Conservation (phyloP, 1,140 invertebrate genomes). For the Trichomalopsis sarcophagae region DNA sequence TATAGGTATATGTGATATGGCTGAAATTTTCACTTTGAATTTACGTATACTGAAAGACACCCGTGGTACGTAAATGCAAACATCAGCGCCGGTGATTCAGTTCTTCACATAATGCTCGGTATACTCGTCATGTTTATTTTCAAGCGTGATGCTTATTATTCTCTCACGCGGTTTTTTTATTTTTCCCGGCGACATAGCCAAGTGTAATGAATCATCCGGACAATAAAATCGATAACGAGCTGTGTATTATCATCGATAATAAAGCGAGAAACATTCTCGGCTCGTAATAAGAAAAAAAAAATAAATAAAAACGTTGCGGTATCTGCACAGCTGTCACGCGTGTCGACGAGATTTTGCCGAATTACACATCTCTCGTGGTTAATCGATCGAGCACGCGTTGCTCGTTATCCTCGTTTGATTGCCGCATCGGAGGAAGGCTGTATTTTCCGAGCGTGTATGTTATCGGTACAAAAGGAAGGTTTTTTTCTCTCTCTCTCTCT, state of each 20-base stretch:
- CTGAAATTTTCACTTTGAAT: background rate
- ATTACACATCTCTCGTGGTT: conserved; percentile 25
- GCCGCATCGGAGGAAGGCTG: background rate
- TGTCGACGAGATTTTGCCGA: background rate
- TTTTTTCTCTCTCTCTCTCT: too few species aligned
- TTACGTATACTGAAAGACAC: background rate
- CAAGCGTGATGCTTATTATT: background rate
- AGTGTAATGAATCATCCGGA: background rate
- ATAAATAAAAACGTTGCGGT: conserved; percentile 14
- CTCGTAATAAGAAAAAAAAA: background rate
- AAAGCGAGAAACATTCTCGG: background rate
- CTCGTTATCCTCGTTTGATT: conserved; percentile 8
- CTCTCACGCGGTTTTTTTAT: background rate
- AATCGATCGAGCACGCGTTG: conserved; percentile 11
- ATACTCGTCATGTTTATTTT: background rate
- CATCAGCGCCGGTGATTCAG: background rate
- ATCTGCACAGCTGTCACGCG: background rate
- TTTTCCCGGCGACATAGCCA: too few species aligned
- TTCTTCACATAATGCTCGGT: background rate
- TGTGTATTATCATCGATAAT: background rate
- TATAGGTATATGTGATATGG: too few species aligned
- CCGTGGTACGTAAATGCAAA: background rate
- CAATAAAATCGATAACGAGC: background rate
- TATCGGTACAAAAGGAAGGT: background rate
- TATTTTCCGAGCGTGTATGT: background rate